Base-by-base conservation (phyloP, 2,113 vertebrate species). In the Tauraco erythrolophus region DNA sequence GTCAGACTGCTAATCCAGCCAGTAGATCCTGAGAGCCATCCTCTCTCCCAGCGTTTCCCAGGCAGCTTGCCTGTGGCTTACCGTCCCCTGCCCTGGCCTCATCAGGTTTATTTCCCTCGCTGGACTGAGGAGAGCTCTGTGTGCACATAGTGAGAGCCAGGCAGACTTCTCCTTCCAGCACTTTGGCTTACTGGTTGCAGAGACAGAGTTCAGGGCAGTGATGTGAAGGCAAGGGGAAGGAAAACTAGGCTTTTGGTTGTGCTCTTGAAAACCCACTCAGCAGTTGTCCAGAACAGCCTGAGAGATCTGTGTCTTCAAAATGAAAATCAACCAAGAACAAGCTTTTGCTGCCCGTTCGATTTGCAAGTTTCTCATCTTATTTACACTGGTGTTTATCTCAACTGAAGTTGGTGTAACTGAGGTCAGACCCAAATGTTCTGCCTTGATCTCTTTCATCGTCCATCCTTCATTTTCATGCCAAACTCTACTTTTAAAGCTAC, bases 401-500 rank as follows among this genome's bases (percentile, higher is more conserved):
- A 22, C 28, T 78, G 5, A 10, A 13, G 48, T 4, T 66, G 84
- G 22, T 78, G 46, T 66, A 92, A 56, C 84, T 39, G 91, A 62
- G 91, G 84, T 62, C 86, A 70, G 72, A n/a, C 84, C 80, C 37
- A 78, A 82, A 81, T 6, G 2, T 66, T 91, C 87, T 81, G 84
- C 84, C 87, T 50, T 7, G 21, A 79, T 84, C 72, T 87, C 82
- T 81, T 84, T 93, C 50, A 89, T 96, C 56, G 92, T 54, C 65
- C 56, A n/a, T 21, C 88, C 72, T 71, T 75, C 84, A 30, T 88
- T 96, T 78, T 53, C 4, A 1, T 54, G 74, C 87, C 88, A 85
- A 93, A 64, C 74, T 65, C 39, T 24, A 14, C 88, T 94, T 95
- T 79, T 71, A 84, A 79, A 93, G 64, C 71, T 71, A n/a, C 84